Evolutionary conservation across 2,797 vertebrate genomes (phyloP), one percentile per base, ranked within the genome.

Genomic region (Microchirus variegatus): DNA sequence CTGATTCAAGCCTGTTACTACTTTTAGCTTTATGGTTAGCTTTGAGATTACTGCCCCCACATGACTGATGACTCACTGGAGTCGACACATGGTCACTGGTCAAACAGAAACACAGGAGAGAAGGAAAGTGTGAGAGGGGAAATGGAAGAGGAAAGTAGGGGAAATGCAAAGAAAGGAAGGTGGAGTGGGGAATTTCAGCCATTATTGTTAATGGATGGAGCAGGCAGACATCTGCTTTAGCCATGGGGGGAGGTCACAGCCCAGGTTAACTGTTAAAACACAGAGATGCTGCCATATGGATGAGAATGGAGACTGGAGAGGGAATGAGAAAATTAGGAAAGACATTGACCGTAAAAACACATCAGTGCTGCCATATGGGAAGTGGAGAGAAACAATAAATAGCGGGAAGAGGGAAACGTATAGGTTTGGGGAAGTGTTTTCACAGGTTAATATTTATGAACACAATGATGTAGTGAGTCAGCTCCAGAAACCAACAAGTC

Each of bases 151-250:
- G 61, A 14, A 49, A 38, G 45, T 10, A 35, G 13, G 37, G 41
- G 36, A 57, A 59, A 52, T 53, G 53, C 22, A 57, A 31, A 54
- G 22, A 36, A 61, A 43, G 14, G 38, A 17, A 18, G 4, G 46
- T n/a, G 16, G 19, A 18, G 9, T 45, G 41, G 49, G 26, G 55
- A 63, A 17, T 37, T 49, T 71, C 52, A 35, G 50, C 37, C 41
- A 18, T 78, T 61, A 37, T 15, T 67, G 46, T 58, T 80, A 77
- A 83, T 83, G 70, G 46, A 47, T 35, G 53, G 36, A 87, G 72
- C 77, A 73, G 83, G 16, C 57, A 17, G 41, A 75, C 76, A 70
- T 80, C 76, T 70, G 75, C 67, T 78, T 65, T 46, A 54, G 53
- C 61, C 41, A 60, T 65, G 58, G 59, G 55, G 42, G 22, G 18